Percentiles rank a stretch among this genome's conserved stretches.
phyloP scores from a whole-genome alignment of 2,113 vertebrate species.

The Pantherophis guttatus region DNA sequence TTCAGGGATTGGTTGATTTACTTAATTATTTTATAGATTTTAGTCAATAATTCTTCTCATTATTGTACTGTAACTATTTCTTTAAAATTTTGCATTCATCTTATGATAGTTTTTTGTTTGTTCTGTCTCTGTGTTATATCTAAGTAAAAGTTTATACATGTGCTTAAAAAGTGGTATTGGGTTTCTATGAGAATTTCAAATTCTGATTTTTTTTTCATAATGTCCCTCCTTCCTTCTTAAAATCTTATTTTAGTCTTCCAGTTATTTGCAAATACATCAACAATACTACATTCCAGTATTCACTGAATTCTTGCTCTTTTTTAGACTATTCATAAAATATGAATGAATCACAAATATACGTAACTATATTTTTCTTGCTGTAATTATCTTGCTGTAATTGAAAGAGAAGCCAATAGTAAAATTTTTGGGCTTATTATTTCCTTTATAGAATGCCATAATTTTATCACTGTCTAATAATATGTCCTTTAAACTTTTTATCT shows the following conservation, averaged over 20 bases:
- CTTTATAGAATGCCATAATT: neutral
- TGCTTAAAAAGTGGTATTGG: neutral
- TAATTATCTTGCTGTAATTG: neutral
- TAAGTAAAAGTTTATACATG: neutral
- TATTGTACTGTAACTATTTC: neutral
- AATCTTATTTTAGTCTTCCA: neutral
- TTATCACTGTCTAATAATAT: neutral
- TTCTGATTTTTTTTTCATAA: neutral
- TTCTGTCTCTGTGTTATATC: neutral
- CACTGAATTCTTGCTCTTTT: neutral
- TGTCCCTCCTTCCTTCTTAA: too few relatives aligned
- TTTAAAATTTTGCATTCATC: neutral
- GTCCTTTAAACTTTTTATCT: neutral
- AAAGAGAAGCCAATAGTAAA: neutral
- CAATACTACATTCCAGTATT: neutral
- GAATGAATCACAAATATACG: neutral
- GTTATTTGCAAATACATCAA: neutral
- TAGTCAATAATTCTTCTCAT: neutral
- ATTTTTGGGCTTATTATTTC: neutral
- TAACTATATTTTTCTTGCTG: neutral
- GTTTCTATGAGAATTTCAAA: neutral
- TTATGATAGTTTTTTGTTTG: neutral
- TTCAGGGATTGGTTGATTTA: neutral
- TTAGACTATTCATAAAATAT: neutral
- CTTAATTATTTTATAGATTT: neutral